Evolutionary conservation across 2,888 invertebrate genomes (phyloP).

Genomic region (Athripsodes cinereus): DNA sequence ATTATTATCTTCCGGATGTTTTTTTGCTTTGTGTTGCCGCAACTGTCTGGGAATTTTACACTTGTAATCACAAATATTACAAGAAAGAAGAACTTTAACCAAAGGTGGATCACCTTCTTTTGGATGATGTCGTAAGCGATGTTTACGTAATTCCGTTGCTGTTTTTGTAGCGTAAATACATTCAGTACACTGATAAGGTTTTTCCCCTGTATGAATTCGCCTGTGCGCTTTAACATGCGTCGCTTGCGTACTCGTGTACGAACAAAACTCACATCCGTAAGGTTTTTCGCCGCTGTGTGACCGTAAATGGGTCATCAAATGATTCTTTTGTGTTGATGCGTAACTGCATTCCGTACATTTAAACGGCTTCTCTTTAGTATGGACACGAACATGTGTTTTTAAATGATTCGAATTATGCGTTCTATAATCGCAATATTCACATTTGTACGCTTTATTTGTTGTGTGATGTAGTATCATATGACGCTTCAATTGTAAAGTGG

Average conservation of each 20-base stretch:
- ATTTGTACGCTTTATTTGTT: slow-evolving; percentile 5
- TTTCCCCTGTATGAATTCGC: slow-evolving; percentile 8
- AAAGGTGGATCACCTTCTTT: slow-evolving; percentile 28
- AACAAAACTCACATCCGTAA: slow-evolving; percentile 8
- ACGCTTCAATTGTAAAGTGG: not conserved
- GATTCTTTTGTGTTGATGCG: slow-evolving; percentile 66
- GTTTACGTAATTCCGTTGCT: slow-evolving; percentile 64
- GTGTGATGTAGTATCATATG: slow-evolving; percentile 12
- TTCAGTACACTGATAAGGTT: slow-evolving; percentile 5
- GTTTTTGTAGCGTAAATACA: slow-evolving; percentile 6
- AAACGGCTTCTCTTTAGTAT: slow-evolving; percentile 73
- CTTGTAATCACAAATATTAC: slow-evolving; percentile 1
- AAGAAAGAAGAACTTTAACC: not conserved
- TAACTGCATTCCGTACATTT: slow-evolving; percentile 64
- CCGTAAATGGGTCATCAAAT: slow-evolving; percentile 59
- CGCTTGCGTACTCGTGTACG: slow-evolving; percentile 9
- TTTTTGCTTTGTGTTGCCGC: not conserved
- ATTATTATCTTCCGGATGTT: not conserved
- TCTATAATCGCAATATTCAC: slow-evolving; percentile 4
- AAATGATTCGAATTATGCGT: slow-evolving; percentile 7
- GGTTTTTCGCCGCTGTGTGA: slow-evolving; percentile 48
- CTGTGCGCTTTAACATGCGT: slow-evolving; percentile 10
- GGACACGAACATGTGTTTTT: slow-evolving; percentile 57
- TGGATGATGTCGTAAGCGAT: slow-evolving; percentile 56
- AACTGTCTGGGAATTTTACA: not conserved